Conservation (phyloP, 2,113 vertebrate genomes). For the Osmerus eperlanus region DNA sequence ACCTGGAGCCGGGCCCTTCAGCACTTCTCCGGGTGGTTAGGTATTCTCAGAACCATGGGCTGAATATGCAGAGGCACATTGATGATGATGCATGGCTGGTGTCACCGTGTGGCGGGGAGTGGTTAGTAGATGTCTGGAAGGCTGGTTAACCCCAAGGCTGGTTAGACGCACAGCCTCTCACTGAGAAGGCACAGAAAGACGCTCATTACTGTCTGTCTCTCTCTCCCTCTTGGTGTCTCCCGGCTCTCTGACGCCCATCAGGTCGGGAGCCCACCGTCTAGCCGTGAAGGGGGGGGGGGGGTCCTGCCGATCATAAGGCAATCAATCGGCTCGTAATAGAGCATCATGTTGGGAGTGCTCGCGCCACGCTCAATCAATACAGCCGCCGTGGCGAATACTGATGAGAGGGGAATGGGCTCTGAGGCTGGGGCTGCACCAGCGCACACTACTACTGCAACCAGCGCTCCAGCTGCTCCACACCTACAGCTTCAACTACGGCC, state of each 20-base stretch:
- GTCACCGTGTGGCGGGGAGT: conserved; percentile 27
- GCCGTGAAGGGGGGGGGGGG: conserved; percentile 7
- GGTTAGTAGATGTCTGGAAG: conserved; percentile 35
- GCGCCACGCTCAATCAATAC: conserved; percentile 62
- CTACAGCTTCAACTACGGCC: not conserved
- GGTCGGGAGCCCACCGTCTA: not conserved
- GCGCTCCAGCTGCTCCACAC: not conserved
- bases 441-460: not conserved
- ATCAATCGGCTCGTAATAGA: conserved; percentile 70
- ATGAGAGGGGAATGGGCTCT: conserved; percentile 32
- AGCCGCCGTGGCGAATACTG: conserved; percentile 41
- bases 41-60: too few relatives aligned
- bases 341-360: conserved; percentile 58
- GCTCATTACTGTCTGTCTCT: not conserved
- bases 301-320: conserved; percentile 55
- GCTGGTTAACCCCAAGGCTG: conserved; percentile 31
- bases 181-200: not conserved
- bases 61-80: not conserved
- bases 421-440: not conserved
- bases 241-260: conserved; percentile 9
- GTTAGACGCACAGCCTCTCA: not conserved
- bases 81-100: conserved; percentile 8
- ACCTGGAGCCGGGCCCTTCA: not conserved
- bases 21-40: too few relatives aligned
- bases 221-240: not conserved